A percentile compares a stretch with the other conserved stretches of the same genome.
These are phyloP conservation scores for Hydropsyche tenuis DNA, from an alignment of 1,140 invertebrate species.

Conservation along the genomic window DNA sequence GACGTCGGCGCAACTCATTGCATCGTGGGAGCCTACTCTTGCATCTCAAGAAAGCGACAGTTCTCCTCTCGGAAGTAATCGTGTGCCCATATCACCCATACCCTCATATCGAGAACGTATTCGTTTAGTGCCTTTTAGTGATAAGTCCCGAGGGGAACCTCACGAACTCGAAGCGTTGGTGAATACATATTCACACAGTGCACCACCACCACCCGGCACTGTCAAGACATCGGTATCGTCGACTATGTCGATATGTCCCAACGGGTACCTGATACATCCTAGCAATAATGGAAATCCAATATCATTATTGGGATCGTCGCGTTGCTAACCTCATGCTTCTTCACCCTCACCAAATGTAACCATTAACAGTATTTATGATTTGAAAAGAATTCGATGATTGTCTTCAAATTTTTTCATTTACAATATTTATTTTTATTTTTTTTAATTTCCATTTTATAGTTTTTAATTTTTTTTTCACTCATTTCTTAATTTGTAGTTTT, in stretches of 20 bases:
- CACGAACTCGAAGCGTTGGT: conserved; percentile 46
- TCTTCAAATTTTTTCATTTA: neutral
- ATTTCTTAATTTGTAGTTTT: neutral
- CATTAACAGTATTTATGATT: conserved; percentile 34
- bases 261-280: conserved; percentile 38
- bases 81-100: conserved; percentile 19
- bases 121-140: conserved; percentile 35
- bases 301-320: conserved; percentile 38
- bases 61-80: conserved; percentile 10
- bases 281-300: conserved; percentile 47
- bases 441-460: neutral
- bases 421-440: neutral
- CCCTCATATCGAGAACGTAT: conserved; percentile 40
- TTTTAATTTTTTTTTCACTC: neutral
- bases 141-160: conserved; percentile 38
- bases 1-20: conserved; percentile 9
- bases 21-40: conserved; percentile 9
- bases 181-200: neutral
- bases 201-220: neutral
- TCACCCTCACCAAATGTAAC: neutral
- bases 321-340: conserved; percentile 33
- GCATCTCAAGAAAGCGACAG: conserved; percentile 33
- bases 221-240: conserved; percentile 6
- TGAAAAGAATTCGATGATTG: neutral
- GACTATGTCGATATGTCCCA: conserved; percentile 25